Base-by-base conservation (phyloP, 2,888 invertebrate genomes). In the Tenthredo distinguenda region DNA sequence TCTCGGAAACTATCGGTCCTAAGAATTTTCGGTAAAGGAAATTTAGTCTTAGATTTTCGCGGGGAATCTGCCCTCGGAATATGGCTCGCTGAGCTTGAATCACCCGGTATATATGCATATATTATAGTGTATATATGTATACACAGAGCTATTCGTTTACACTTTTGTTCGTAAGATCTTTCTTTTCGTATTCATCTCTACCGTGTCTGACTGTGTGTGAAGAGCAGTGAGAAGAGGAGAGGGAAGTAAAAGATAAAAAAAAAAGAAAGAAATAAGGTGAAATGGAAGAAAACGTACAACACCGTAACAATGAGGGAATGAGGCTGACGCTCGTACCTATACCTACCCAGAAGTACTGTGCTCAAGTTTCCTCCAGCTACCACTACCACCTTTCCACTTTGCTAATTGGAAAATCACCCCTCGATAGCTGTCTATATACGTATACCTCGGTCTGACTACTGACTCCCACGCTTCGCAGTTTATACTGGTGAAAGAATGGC, bases 331-430 rank as follows among this genome's bases (percentile, higher is more conserved):
- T 26, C 26, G 9, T 62, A 62, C 26, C 31, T 37, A 34, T 71
- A 34, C 31, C 37, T 71, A 31, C n/a, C 37, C 4, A 34, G 10
- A 37, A 2, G 71, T 43, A 40, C 12, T 81, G 40, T 50, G 81
- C 26, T 81, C 47, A 81, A 81, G 81, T 81, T 81, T 62, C 58
- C 9, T n/a, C 50, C 81, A 40, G 34, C 81, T 18, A 58, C 40
- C 34, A 74, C 72, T 15, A 40, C 72, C 81, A 62, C 58, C 81
- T 58, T 58, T 62, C 62, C 81, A 81, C 81, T 81, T 81, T 81
- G 81, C 81, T 81, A 81, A 81, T 81, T 81, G 81, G 81, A 81
- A 81, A 81, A 81, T 81, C 81, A 81, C 58, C 81, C 81, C 81
- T 77, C 77, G 77, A 77, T 77, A 77, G 47, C 15, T 55, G 21